phyloP scores from a whole-genome alignment of 2,888 invertebrate genomes.

The Caenorhabditis sp. region DNA sequence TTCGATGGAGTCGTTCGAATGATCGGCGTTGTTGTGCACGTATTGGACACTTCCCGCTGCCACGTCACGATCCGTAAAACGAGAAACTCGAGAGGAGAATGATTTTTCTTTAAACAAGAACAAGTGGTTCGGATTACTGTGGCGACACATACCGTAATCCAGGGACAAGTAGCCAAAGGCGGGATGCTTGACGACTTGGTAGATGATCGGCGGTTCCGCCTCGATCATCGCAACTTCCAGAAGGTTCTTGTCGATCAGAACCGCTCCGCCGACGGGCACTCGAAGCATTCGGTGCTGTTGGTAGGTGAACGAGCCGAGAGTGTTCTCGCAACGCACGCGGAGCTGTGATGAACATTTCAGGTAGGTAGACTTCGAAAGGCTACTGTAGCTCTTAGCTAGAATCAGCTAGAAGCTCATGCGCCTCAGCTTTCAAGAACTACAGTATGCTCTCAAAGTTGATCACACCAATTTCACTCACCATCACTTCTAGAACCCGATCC shows the following conservation, averaged over 20 bases:
- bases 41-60: slow-evolving; percentile 57
- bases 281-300: slow-evolving; percentile 44
- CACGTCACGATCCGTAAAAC: slow-evolving; percentile 45
- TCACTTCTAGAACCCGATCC: slow-evolving; percentile 46
- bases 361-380: neutral
- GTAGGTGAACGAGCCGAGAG: slow-evolving; percentile 14
- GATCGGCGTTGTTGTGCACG: slow-evolving; percentile 49
- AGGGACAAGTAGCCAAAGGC: slow-evolving; percentile 44
- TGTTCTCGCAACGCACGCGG: slow-evolving; percentile 37
- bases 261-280: slow-evolving; percentile 63
- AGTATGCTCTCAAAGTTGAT: too few relatives aligned
- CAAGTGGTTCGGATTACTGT: too few relatives aligned
- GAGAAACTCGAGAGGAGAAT: slow-evolving; percentile 38
- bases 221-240: slow-evolving; percentile 29
- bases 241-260: slow-evolving; percentile 51
- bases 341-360: slow-evolving; percentile 13
- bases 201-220: slow-evolving; percentile 45
- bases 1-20: slow-evolving; percentile 55
- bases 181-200: slow-evolving; percentile 45
- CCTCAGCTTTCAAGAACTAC: too few relatives aligned
- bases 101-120: slow-evolving; percentile 27
- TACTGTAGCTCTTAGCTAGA: too few relatives aligned
- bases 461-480: too few relatives aligned
- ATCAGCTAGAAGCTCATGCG: too few relatives aligned
- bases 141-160: slow-evolving; percentile 32